Evolutionary conservation across 2,113 vertebrate species (phyloP).

Genomic region (Cryptotis parvus): DNA sequence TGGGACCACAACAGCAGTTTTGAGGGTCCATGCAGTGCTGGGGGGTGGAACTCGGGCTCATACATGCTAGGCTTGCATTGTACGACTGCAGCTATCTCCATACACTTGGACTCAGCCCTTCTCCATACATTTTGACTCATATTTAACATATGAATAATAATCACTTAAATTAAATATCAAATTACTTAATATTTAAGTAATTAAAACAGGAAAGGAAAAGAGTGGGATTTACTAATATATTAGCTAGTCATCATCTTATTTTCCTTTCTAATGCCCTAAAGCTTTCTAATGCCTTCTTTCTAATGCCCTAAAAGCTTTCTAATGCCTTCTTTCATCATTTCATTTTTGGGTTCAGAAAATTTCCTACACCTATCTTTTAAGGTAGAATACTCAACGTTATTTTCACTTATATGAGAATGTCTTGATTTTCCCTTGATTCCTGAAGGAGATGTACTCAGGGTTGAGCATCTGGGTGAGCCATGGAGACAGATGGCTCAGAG

Average conservation of each 20-base stretch:
- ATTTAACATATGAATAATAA: neutral
- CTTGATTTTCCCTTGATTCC: neutral
- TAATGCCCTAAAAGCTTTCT: neutral
- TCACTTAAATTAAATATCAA: too few relatives aligned
- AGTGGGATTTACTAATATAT: neutral
- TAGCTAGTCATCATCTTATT: neutral
- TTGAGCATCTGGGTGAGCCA: neutral
- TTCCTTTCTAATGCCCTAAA: neutral
- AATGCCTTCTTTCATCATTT: neutral
- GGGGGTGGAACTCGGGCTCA: too few relatives aligned
- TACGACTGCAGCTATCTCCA: too few relatives aligned
- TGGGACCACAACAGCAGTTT: too few relatives aligned
- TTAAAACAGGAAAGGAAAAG: neutral
- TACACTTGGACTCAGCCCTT: constrained; percentile 5
- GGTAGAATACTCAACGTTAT: neutral
- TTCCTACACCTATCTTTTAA: constrained; percentile 1
- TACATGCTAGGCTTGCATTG: too few relatives aligned
- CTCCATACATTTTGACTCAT: neutral
- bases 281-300: neutral
- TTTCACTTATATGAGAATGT: constrained; percentile 23
- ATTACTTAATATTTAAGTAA: neutral
- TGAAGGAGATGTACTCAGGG: neutral
- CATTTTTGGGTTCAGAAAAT: neutral
- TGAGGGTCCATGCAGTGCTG: too few relatives aligned
- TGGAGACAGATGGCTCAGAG: too few relatives aligned